Evolutionary conservation across 2,797 vertebrate species (phyloP).

Genomic region (Sebastes cheni): DNA sequence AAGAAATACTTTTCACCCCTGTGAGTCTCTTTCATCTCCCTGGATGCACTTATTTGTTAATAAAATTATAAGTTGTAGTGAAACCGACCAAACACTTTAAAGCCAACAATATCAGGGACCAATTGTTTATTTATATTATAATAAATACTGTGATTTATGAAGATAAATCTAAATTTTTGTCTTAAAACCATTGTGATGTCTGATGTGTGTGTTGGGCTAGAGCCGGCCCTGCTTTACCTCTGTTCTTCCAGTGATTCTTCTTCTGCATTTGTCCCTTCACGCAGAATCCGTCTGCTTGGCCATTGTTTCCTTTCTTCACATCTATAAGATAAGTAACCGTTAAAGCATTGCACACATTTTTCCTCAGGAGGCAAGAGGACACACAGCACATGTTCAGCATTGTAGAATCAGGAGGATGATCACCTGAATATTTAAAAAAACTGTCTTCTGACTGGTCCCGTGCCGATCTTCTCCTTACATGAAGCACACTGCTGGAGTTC

Average conservation of each 20-base stretch:
- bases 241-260: conserved; percentile 38
- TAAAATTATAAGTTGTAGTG: no score
- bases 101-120: no score
- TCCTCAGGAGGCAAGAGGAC: background rate
- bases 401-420: rapidly evolving
- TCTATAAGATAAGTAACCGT: conserved; percentile 15
- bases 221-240: conserved; percentile 28
- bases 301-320: background rate
- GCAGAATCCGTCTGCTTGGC: background rate
- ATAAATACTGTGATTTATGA: no score
- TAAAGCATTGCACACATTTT: background rate
- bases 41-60: no score
- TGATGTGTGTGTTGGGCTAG: no score
- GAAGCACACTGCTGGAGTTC: conserved; percentile 13
- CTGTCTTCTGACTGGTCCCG: background rate
- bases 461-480: background rate
- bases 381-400: background rate
- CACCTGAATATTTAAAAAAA: conserved; percentile 48
- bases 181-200: no score
- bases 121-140: no score
- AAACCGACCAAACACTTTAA: no score
- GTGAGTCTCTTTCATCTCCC: no score
- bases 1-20: no score
- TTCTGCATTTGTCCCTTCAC: conserved; percentile 13
- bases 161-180: no score